phyloP scores from a whole-genome alignment of 2,113 vertebrate species.

The Ellobius talpinus region DNA sequence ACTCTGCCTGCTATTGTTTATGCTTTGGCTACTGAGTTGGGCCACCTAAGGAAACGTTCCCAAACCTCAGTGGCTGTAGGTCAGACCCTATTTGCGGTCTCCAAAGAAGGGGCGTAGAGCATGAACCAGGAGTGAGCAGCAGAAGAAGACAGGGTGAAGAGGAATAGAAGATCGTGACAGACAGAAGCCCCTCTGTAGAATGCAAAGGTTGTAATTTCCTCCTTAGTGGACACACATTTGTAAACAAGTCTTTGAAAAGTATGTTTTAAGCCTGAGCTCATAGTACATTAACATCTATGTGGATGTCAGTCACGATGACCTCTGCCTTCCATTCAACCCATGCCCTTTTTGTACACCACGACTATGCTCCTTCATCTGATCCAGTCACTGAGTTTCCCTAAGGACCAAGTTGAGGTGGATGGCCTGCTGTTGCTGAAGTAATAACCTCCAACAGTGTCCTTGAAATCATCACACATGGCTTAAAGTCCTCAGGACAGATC shows the following conservation, averaged over 20 bases:
- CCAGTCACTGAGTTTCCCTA: fast-evolving
- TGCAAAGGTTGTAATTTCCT: background rate
- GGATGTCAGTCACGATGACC: background rate
- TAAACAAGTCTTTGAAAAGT: conserved; percentile 8
- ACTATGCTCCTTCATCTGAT: background rate
- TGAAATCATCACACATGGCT: background rate
- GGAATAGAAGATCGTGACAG: background rate
- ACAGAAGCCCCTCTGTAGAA: background rate
- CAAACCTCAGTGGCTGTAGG: background rate
- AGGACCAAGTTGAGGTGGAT: too few species aligned
- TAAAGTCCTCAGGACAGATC: background rate
- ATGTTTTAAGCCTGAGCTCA: background rate
- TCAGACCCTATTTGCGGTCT: too few species aligned
- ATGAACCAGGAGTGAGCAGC: background rate
- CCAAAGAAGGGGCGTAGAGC: background rate
- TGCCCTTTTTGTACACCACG: background rate
- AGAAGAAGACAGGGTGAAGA: background rate
- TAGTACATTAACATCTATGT: background rate
- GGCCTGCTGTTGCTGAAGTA: background rate
- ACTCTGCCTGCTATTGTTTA: background rate
- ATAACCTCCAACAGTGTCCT: background rate
- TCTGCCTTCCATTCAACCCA: background rate
- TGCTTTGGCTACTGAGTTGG: background rate
- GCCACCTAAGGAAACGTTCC: background rate
- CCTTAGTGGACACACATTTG: background rate